phyloP scores from a whole-genome alignment of 2,113 vertebrate species.

The Crotalus helleri region DNA sequence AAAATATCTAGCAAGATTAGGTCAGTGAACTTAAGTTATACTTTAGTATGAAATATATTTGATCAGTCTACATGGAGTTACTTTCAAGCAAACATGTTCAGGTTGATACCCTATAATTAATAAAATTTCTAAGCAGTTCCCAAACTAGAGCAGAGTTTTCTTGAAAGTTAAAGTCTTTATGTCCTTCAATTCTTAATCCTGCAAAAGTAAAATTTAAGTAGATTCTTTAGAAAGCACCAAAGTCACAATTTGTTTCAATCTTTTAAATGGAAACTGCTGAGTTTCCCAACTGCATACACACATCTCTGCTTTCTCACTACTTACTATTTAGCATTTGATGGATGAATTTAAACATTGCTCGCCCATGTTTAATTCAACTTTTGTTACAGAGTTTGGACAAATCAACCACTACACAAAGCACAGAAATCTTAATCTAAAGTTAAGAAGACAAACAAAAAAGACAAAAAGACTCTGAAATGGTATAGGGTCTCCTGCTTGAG shows the following conservation, averaged over 20 bases:
- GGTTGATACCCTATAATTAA: background rate
- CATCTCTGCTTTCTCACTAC: background rate
- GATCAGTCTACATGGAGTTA: background rate
- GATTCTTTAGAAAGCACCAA: background rate
- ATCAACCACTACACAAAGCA: background rate
- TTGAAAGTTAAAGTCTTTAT: background rate
- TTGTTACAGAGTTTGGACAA: no score
- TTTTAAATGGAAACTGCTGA: background rate
- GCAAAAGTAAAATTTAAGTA: background rate
- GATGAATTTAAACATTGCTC: background rate
- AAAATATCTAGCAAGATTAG: background rate
- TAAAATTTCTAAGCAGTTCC: background rate
- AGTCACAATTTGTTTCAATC: background rate
- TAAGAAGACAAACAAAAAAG: background rate
- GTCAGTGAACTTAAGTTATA: slow-evolving; percentile 1
- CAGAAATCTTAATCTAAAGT: no score
- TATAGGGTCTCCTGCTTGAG: no score
- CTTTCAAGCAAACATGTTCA: background rate
- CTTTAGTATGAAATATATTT: background rate
- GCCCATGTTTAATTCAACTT: background rate
- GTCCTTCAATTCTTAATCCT: background rate
- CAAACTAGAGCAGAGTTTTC: background rate
- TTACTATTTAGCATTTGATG: background rate
- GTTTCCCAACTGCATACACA: background rate
- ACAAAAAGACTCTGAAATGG: no score